Base-by-base conservation (phyloP, 2,113 vertebrate species). In the Apus apus region DNA sequence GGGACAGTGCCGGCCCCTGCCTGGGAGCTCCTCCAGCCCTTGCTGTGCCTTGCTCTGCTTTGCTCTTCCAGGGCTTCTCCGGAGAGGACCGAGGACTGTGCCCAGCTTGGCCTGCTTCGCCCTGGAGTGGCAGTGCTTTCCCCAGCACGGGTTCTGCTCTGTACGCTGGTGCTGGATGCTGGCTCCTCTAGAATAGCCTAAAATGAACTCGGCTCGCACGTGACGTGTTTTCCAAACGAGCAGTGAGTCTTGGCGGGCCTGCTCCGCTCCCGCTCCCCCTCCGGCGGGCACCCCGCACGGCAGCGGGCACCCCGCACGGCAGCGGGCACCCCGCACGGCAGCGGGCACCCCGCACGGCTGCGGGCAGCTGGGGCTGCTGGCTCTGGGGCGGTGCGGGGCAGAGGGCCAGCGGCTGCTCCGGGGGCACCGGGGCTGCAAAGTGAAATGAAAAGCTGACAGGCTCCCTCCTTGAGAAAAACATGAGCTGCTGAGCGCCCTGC, bases 141-240 rank as follows among this genome's bases (percentile, higher is more conserved):
- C 46, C 71, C 25, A 11, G 57, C 8, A 1, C 76, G 57, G 66
- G 86, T 51, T 89, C 23, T 0, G 16, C 82, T 77, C 43, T 43
- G 73, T 70, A 29, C 3, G 61, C 82, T 76, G 3, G 36, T n/a
- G 66, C 79, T 88, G 88, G 87, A 87, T 57, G 75, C 64, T 86
- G 82, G 85, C 53, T 94, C 58, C 72, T 72, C 71, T 91, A 45
- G 94, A 95, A 96, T 91, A 94, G 91, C 95, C 95, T 94, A 96
- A 96, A 93, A 93, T 90, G 95, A 96, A 96, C 96, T 96, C 57
- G 21, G 38, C 64, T 77, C 2, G 67, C 95, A 96, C 87, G 90
- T 96, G 96, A 95, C 75, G 76, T 93, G 95, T 95, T 96, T 96
- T 96, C 87, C 85, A 75, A 92, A 73, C 11, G 65, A 85, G 87